Percentiles rank a stretch among this genome's conserved stretches.
Evolutionary conservation across 92 coral and sea anemone species (phyloP).

Genomic region (Phenganax subtilis): DNA sequence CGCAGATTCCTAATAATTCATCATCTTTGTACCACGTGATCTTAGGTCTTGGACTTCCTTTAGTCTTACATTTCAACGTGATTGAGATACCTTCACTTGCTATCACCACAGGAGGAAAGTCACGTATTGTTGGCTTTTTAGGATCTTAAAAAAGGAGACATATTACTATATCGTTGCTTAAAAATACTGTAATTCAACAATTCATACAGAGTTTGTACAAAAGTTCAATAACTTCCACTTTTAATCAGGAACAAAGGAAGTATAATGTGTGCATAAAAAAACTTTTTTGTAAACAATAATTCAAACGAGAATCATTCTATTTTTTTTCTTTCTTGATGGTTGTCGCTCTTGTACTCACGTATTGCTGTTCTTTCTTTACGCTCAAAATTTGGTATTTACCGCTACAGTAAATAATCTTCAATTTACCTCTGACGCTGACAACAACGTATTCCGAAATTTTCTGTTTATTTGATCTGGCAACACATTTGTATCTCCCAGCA

Average conservation of each 20-base stretch:
- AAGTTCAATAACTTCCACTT: not conserved
- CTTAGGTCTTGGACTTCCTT: conserved; percentile 42
- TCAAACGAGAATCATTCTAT: not conserved
- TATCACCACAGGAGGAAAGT: conserved; percentile 35
- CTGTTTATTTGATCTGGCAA: conserved; percentile 21
- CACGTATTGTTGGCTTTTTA: conserved; percentile 30
- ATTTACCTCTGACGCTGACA: conserved; percentile 37
- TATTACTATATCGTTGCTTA: not conserved
- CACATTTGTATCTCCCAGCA: conserved; percentile 33
- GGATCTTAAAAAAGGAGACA: conserved; percentile 11
- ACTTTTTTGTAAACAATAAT: not conserved
- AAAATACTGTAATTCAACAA: not conserved
- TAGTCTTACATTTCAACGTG: conserved; percentile 35
- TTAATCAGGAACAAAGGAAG: not conserved
- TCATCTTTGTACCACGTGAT: conserved; percentile 40
- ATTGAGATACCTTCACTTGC: conserved; percentile 38
- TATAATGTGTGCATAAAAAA: not conserved
- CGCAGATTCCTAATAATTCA: conserved; percentile 33
- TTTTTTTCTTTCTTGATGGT: not conserved
- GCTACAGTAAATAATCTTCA: not conserved
- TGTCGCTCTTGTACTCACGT: not conserved
- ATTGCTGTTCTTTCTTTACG: not conserved
- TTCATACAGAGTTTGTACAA: not conserved
- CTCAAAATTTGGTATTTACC: not conserved
- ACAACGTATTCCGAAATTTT: conserved; percentile 12